Evolutionary conservation across 2,797 vertebrate genomes (phyloP), one percentile per base, ranked within the genome.

Genomic region (Lindbergichthys nudifrons): DNA sequence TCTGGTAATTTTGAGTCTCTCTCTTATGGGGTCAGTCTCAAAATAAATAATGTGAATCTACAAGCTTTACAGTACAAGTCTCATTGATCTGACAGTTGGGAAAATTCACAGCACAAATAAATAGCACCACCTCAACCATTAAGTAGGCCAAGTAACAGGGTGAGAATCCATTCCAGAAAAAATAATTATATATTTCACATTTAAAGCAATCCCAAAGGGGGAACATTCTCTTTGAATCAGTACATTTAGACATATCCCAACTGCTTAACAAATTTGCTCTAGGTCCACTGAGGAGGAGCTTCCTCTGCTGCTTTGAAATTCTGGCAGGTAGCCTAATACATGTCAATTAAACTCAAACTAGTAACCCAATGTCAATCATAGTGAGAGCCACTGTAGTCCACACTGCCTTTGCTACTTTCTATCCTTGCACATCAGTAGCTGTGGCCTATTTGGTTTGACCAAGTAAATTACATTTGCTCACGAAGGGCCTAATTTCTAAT

Each of bases 91-190:
- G 43, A 76, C 65, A 69, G 63, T 65, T 62, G 14, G 50, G 50
- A 64, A 47, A 64, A 69, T 75, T 57, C 56, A 10, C 73, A 66
- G 42, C 72, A 81, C n/a, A 75, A 74, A 73, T 73, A 77, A 76
- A 70, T 36, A 77, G 79, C 56, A 59, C 19, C 4, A 70, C 72
- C 52, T 82, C 67, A 70, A 71, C 51, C 60, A 75, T 77, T 74
- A 89, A 88, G 69, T 82, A 75, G 88, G 86, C 84, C 63, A 84
- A 85, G 69, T 53, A 63, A 79, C 43, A 53, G 46, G 73, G 36
- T 13, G 73, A 64, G 70, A 75, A 73, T 57, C 39, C 77, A 42
- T 68, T 15, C 11, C 26, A 18, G 26, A 57, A 81, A 21, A 21
- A 75, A 87, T 80, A 86, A 74, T 76, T 51, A 79, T 64, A 73